Percentiles rank a stretch among this genome's conserved stretches.
phyloP scores from a whole-genome alignment of 64 coral and sea anemone genomes.

The Pocillopora verrucosa region DNA sequence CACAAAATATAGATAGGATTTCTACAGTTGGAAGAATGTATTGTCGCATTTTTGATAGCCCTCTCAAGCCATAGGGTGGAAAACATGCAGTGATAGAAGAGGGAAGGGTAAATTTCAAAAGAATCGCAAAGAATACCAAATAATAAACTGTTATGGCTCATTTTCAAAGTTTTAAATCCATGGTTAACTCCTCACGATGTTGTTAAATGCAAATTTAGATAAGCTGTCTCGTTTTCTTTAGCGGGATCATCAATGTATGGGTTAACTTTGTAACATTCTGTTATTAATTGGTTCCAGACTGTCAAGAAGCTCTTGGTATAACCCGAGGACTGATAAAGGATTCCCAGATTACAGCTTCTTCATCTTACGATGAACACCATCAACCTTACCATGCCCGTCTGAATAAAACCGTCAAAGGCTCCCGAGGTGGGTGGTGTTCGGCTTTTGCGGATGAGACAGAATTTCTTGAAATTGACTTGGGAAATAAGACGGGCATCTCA shows the following conservation, averaged over 20 bases:
- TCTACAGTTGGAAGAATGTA: neutral
- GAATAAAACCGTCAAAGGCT: conserved; percentile 78
- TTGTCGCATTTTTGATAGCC: no score
- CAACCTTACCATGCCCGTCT: conserved; percentile 95
- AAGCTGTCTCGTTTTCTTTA: no score
- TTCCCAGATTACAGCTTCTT: conserved; percentile 88
- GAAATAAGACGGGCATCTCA: conserved; percentile 57
- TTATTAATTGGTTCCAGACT: neutral
- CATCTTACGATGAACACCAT: conserved; percentile 89
- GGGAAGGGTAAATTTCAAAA: no score
- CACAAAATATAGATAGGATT: no score
- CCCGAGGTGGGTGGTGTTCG: conserved; percentile 93
- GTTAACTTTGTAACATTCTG: neutral
- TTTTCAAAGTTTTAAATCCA: no score
- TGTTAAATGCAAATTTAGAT: no score
- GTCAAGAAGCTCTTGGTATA: conserved; percentile 21
- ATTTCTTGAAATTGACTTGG: conserved; percentile 79
- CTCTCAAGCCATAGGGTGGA: no score
- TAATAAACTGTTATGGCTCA: no score
- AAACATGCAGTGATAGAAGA: no score
- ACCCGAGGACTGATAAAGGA: conserved; percentile 74
- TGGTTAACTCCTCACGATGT: no score
- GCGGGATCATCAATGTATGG: no score
- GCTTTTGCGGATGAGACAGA: conserved; percentile 88
- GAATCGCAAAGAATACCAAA: neutral